Conservation (phyloP, 1,140 invertebrate species). For the Schlechtendalia chinensis region DNA sequence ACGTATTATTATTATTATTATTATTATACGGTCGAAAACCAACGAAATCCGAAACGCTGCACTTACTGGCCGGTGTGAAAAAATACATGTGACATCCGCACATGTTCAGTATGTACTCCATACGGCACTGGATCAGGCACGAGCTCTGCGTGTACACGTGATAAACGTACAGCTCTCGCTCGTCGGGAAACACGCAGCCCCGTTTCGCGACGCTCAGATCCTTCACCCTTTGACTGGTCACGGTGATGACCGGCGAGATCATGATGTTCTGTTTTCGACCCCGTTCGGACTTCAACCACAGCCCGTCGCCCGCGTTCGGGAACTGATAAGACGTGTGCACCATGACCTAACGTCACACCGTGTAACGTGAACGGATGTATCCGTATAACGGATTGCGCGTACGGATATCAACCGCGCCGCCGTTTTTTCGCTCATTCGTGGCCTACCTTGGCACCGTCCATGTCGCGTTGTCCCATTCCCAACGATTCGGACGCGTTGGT, state of each 20-base stretch:
- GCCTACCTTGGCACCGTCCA: slow-evolving; percentile 49
- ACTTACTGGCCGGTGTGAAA: slow-evolving; percentile 47
- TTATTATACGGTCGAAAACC: no score
- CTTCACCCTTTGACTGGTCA: slow-evolving; percentile 50
- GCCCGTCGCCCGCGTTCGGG: slow-evolving; percentile 52
- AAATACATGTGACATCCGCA: slow-evolving; percentile 52
- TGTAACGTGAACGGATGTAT: no score
- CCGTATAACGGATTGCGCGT: no score
- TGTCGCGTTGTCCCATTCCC: slow-evolving; percentile 51
- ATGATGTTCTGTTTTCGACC: slow-evolving; percentile 47
- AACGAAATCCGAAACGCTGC: no score
- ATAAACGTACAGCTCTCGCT: slow-evolving; percentile 51
- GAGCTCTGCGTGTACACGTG: slow-evolving; percentile 52
- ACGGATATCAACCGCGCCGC: no score
- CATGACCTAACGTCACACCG: slow-evolving; percentile 45
- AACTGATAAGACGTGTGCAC: slow-evolving; percentile 52
- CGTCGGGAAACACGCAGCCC: slow-evolving; percentile 52
- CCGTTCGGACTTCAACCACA: slow-evolving; percentile 45
- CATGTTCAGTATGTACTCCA: slow-evolving; percentile 44
- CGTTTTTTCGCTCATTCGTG: no score
- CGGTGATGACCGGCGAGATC: slow-evolving; percentile 51
- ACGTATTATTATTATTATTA: no score
- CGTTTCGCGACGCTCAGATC: slow-evolving; percentile 32
- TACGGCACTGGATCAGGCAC: slow-evolving; percentile 52
- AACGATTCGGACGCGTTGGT: slow-evolving; percentile 49